Percentiles rank a stretch among this genome's conserved stretches.
Evolutionary conservation across 2,888 invertebrate species (phyloP).

Genomic region (Brachypterus glaber): DNA sequence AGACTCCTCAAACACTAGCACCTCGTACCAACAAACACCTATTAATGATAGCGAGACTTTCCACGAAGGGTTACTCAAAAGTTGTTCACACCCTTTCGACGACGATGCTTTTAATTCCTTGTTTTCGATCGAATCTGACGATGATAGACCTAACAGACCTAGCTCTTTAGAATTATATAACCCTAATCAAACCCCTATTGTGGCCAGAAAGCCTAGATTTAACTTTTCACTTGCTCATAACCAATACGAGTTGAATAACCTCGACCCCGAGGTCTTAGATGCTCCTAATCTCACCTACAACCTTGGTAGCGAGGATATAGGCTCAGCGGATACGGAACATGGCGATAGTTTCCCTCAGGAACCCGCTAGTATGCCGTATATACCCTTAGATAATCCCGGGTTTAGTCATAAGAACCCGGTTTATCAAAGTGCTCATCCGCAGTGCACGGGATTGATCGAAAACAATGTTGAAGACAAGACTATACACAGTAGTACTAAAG

Average conservation of each 20-base stretch:
- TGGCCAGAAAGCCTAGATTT: constrained; percentile 58
- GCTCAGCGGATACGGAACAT: constrained; percentile 34
- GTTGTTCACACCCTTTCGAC: constrained; percentile 34
- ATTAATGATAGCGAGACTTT: constrained; percentile 37
- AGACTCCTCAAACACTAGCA: no score
- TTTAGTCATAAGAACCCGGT: constrained; percentile 66
- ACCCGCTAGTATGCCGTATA: constrained; percentile 49
- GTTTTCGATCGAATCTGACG: constrained; percentile 36
- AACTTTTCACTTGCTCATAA: constrained; percentile 58
- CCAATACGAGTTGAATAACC: constrained; percentile 55
- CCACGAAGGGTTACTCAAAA: constrained; percentile 39
- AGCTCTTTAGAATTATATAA: constrained; percentile 56
- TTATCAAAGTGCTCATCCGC: constrained; percentile 66
- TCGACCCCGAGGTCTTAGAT: constrained; percentile 55
- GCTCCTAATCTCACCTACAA: constrained; percentile 46
- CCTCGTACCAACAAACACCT: no score
- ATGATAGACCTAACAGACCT: constrained; percentile 43
- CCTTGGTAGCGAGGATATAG: constrained; percentile 42
- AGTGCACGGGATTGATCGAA: constrained; percentile 30
- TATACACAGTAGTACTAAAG: not conserved
- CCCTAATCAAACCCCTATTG: constrained; percentile 51
- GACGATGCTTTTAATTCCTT: constrained; percentile 39
- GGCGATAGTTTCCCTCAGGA: constrained; percentile 43
- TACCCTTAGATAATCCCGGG: constrained; percentile 38
- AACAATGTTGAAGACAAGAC: constrained; percentile 1